A percentile compares a stretch with the other conserved stretches of the same genome.
phyloP scores from a whole-genome alignment of 2,888 invertebrate species.

The Cotesia congregata region DNA sequence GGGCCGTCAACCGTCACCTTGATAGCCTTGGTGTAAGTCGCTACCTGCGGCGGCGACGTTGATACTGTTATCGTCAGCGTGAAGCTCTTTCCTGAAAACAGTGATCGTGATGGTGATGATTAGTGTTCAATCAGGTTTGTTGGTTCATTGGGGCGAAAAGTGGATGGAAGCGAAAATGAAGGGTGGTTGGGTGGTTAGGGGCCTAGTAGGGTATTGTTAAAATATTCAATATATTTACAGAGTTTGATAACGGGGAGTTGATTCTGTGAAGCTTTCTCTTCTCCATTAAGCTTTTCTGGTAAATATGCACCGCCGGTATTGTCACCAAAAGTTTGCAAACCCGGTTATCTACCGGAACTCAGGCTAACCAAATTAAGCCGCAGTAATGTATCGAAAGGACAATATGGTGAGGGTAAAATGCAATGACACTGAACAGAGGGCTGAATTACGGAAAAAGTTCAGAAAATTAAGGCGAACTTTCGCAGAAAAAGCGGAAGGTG shows the following conservation, averaged over 20 bases:
- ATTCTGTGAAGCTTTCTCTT: neutral
- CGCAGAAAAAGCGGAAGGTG: slow-evolving; percentile 10
- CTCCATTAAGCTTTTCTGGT: slow-evolving; percentile 43
- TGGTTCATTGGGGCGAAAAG: neutral
- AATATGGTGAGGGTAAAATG: slow-evolving; percentile 5
- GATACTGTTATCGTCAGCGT: slow-evolving; percentile 96
- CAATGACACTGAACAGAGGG: neutral
- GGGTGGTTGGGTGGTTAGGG: neutral
- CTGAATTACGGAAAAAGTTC: neutral
- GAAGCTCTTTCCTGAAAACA: slow-evolving; percentile 91
- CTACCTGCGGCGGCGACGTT: slow-evolving; percentile 95
- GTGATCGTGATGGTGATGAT: neutral
- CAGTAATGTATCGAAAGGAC: slow-evolving; percentile 62
- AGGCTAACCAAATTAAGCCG: slow-evolving; percentile 62
- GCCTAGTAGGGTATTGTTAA: slow-evolving; percentile 9
- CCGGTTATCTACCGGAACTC: slow-evolving; percentile 62
- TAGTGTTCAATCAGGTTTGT: neutral
- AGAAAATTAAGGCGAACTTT: neutral
- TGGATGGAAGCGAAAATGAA: neutral
- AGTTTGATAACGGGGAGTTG: slow-evolving; percentile 9
- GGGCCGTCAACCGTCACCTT: slow-evolving; percentile 99
- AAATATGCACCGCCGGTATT: slow-evolving; percentile 44
- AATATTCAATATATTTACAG: neutral
- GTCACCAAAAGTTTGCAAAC: slow-evolving; percentile 61
- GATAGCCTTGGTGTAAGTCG: slow-evolving; percentile 96